These are phyloP conservation scores for Meloidogyne exigua DNA, from an alignment of 1,140 invertebrate species.

Conservation along the genomic window DNA sequence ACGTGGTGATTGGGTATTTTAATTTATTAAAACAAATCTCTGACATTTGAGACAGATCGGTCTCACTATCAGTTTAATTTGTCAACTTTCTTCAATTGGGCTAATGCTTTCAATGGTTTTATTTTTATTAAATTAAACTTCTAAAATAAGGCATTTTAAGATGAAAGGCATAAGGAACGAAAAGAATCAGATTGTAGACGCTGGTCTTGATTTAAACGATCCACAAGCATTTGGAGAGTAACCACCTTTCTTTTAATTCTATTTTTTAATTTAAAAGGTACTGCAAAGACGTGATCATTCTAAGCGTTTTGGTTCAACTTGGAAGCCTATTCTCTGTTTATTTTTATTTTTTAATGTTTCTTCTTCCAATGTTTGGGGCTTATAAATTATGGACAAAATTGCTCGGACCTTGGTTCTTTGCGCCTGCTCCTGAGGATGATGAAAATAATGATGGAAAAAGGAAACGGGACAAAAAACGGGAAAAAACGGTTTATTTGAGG, in stretches of 20 bases:
- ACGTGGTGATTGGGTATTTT: conserved; percentile 30
- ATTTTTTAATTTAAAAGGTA: conserved; percentile 42
- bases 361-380: conserved; percentile 45
- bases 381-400: conserved; percentile 56
- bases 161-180: conserved; percentile 43
- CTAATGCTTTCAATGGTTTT: conserved; percentile 26
- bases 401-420: conserved; percentile 57
- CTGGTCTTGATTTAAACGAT: conserved; percentile 60
- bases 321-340: conserved; percentile 45
- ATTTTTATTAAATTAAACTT: not conserved
- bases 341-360: conserved; percentile 50
- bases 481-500: conserved; percentile 36
- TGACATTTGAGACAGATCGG: conserved; percentile 34
- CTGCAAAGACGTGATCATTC: conserved; percentile 59
- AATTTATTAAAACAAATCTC: too few species aligned
- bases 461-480: conserved; percentile 29
- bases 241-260: conserved; percentile 15
- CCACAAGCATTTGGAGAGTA: conserved; percentile 60
- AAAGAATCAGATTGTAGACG: conserved; percentile 58
- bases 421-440: conserved; percentile 43
- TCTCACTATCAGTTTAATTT: conserved; percentile 23
- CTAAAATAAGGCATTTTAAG: conserved; percentile 21
- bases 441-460: conserved; percentile 43
- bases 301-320: conserved; percentile 48
- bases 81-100: conserved; percentile 1